phyloP scores from a whole-genome alignment of 1,140 invertebrate species.

The Drosophila nannoptera region DNA sequence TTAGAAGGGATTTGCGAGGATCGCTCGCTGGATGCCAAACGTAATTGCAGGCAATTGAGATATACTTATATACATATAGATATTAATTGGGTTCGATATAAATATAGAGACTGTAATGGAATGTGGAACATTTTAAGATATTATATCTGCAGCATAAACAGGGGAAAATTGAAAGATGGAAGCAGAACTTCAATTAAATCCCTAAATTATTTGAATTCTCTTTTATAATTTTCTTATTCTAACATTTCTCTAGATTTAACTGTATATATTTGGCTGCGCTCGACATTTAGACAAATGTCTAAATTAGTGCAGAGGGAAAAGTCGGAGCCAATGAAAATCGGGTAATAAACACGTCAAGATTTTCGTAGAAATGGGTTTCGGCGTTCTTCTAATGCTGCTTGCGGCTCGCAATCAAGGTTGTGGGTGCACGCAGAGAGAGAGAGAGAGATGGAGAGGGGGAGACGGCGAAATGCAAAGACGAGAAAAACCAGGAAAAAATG shows the following conservation, averaged over 20 bases:
- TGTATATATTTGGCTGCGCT: background rate
- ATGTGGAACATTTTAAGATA: no score
- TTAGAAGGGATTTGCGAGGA: conserved; percentile 1
- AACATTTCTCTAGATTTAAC: background rate
- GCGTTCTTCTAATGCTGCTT: conserved; percentile 18
- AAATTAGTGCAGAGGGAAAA: conserved; percentile 48
- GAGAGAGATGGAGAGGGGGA: conserved; percentile 29
- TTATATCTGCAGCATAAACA: no score
- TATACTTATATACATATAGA: no score
- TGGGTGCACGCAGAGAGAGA: conserved; percentile 45
- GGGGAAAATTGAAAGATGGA: no score
- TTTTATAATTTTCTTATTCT: no score
- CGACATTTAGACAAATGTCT: conserved; percentile 63
- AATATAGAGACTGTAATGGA: no score
- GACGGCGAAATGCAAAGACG: conserved; percentile 49
- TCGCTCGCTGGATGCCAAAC: background rate
- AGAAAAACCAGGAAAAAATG: conserved; percentile 38
- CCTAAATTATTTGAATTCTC: no score
- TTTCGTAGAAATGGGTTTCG: conserved; percentile 11
- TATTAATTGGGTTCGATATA: no score
- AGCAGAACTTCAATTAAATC: no score
- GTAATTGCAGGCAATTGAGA: background rate
- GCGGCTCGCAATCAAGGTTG: conserved; percentile 29
- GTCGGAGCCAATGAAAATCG: conserved; percentile 16
- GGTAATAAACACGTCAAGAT: conserved; percentile 31